Percentiles rank a stretch among this genome's conserved stretches.
Conservation (phyloP, 2,888 invertebrate species). For the Saturnia japonica region DNA sequence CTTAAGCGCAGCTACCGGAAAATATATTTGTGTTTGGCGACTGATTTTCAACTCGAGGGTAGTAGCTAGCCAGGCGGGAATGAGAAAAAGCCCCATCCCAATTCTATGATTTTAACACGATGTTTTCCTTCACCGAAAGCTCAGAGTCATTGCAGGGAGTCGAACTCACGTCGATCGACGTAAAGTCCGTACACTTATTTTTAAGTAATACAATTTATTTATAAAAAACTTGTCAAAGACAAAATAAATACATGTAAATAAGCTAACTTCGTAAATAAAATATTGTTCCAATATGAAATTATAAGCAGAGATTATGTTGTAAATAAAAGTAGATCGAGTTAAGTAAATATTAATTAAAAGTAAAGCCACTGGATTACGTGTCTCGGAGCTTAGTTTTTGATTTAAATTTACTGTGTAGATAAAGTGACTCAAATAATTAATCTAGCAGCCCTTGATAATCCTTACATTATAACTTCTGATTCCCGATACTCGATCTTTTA, state of each 20-base stretch:
- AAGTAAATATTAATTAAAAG: conserved; percentile 32
- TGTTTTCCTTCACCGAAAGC: no score
- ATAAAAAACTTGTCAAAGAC: neutral
- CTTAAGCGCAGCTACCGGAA: no score
- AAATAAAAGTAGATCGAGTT: neutral
- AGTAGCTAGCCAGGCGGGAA: no score
- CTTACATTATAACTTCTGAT: conserved; percentile 28
- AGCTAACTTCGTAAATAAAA: neutral
- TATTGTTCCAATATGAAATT: neutral
- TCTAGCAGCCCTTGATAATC: conserved; percentile 36
- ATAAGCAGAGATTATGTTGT: neutral
- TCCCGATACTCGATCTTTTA: conserved; percentile 31
- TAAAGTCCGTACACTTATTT: no score
- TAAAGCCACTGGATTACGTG: conserved; percentile 37
- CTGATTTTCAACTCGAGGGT: no score
- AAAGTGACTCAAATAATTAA: conserved; percentile 42
- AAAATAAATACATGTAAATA: neutral
- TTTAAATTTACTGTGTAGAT: conserved; percentile 45
- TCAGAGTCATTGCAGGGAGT: no score
- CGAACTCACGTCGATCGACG: no score
- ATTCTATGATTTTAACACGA: no score
- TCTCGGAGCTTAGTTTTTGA: conserved; percentile 41
- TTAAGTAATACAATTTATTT: no score
- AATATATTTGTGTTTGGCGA: no score
- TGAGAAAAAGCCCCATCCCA: no score